Percentiles rank a stretch among this genome's conserved stretches.
Conservation (phyloP, 2,888 invertebrate species). For the Leptopilina myrica region DNA sequence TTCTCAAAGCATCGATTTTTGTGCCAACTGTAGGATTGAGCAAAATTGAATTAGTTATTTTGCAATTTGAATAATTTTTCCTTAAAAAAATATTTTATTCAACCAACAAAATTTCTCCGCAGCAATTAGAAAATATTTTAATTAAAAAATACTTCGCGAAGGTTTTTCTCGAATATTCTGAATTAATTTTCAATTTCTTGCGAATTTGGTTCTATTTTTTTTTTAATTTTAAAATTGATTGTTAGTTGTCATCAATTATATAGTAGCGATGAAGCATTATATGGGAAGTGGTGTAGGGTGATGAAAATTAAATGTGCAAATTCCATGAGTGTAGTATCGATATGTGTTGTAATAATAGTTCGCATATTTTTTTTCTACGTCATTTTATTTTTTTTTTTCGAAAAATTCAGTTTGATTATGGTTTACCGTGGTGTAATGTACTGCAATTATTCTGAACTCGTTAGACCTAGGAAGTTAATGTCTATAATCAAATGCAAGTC, state of each 20-base stretch:
- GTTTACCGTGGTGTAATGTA: slow-evolving; percentile 36
- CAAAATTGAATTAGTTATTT: no score
- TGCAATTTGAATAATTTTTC: no score
- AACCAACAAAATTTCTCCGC: no score
- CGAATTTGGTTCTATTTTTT: neutral
- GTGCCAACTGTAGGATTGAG: no score
- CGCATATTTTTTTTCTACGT: neutral
- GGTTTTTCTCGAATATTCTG: neutral
- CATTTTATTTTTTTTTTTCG: no score
- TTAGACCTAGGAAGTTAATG: slow-evolving; percentile 56
- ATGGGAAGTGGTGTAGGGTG: neutral
- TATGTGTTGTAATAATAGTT: slow-evolving; percentile 12
- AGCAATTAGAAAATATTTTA: no score
- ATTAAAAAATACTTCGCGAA: no score
- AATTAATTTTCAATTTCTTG: neutral
- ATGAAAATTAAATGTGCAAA: slow-evolving; percentile 8
- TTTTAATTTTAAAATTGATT: neutral
- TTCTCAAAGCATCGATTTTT: no score
- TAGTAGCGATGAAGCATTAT: neutral
- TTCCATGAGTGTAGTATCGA: neutral
- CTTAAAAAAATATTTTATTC: no score
- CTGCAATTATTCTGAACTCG: slow-evolving; percentile 52
- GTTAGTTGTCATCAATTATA: neutral
- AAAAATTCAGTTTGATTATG: neutral
- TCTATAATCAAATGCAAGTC: slow-evolving; percentile 56